Evolutionary conservation across 2,797 vertebrate species (phyloP).

Genomic region (Natrix natrix): DNA sequence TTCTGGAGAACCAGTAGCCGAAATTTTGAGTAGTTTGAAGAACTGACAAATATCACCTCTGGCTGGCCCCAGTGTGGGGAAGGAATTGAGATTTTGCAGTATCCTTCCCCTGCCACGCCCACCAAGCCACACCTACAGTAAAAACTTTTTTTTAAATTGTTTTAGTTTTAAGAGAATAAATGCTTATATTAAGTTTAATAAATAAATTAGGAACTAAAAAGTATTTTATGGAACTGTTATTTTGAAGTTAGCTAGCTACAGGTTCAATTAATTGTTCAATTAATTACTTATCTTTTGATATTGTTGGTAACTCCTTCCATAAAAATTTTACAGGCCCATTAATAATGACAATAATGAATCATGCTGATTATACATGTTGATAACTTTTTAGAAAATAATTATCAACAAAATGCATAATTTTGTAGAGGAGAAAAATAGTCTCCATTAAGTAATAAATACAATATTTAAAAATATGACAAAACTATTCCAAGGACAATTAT

Average conservation of each 20-base stretch:
- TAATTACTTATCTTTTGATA: not conserved
- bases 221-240: not conserved
- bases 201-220: not conserved
- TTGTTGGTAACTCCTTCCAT: not conserved
- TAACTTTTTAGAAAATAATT: conserved; percentile 12
- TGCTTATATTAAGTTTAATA: not conserved
- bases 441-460: not conserved
- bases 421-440: conserved; percentile 19
- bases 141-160: too few species aligned
- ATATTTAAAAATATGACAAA: not conserved
- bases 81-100: too few species aligned
- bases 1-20: too few species aligned
- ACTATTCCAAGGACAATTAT: not conserved
- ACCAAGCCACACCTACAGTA: too few species aligned
- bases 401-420: not conserved
- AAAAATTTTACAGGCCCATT: not conserved
- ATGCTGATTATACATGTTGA: not conserved
- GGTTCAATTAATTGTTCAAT: not conserved
- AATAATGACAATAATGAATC: conserved; percentile 25
- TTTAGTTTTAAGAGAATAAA: not conserved
- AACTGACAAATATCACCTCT: too few species aligned
- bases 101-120: too few species aligned
- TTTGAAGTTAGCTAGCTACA: not conserved
- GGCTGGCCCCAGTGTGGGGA: too few species aligned
- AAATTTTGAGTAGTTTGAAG: too few species aligned